Conservation (phyloP, 2,888 invertebrate genomes). For the Thereva nobilitata region DNA sequence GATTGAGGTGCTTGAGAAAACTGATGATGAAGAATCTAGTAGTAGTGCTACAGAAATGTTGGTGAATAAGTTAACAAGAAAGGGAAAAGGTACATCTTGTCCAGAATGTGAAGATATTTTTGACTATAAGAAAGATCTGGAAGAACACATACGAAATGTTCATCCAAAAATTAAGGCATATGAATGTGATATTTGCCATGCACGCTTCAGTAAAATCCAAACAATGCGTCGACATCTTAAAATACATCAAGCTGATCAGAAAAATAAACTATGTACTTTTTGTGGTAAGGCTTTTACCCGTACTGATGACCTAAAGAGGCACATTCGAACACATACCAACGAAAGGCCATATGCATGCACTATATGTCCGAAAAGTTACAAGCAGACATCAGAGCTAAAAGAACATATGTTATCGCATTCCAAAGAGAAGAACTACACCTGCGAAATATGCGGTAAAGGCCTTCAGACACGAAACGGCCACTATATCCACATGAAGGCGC, state of each 20-base stretch:
- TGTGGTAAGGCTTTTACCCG: slow-evolving; percentile 69
- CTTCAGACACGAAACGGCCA: slow-evolving; percentile 45
- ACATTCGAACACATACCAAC: slow-evolving; percentile 68
- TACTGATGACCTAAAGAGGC: slow-evolving; percentile 69
- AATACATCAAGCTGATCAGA: slow-evolving; percentile 44
- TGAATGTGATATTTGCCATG: slow-evolving; percentile 77
- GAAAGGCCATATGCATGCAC: slow-evolving; percentile 67
- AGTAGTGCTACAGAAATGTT: background rate
- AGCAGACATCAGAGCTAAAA: slow-evolving; percentile 51
- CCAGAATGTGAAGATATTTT: slow-evolving; percentile 17
- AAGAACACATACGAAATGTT: slow-evolving; percentile 60
- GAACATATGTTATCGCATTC: slow-evolving; percentile 45
- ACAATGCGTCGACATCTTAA: slow-evolving; percentile 34
- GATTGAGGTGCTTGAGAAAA: slow-evolving; percentile 9
- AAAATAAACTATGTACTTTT: slow-evolving; percentile 63
- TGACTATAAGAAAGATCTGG: slow-evolving; percentile 15
- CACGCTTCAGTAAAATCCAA: slow-evolving; percentile 64
- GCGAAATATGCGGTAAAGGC: slow-evolving; percentile 45
- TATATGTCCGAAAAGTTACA: slow-evolving; percentile 67
- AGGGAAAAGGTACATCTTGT: slow-evolving; percentile 1
- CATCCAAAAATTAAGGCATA: slow-evolving; percentile 75
- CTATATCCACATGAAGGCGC: slow-evolving; percentile 46
- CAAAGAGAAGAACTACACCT: slow-evolving; percentile 42
- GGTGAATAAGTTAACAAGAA: background rate
- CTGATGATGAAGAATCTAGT: background rate